Evolutionary conservation across 2,888 invertebrate species (phyloP), one percentile per base, ranked within the genome.

Genomic region (Parelbella ahira): DNA sequence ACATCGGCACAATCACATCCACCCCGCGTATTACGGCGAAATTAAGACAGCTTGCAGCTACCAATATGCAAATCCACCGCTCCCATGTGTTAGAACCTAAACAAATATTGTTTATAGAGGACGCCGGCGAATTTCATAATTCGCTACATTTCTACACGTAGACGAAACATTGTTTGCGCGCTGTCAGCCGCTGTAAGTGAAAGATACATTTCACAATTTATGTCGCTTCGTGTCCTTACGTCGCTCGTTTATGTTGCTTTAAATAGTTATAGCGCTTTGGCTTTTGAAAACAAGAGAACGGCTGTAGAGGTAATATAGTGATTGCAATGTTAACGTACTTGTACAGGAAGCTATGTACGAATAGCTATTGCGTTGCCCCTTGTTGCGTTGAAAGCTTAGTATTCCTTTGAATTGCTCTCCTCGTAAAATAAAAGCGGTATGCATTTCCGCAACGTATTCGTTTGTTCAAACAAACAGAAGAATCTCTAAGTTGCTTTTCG

Each of bases 21-120:
- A 27, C 41, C 41, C 39, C 20, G 62, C 73, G 66, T 66, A 73
- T 81, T 80, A 80, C 69, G 63, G 50, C 60, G 54, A 81, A 84
- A 86, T 84, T 83, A 84, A 84, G 86, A 83, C 79, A 79, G 79
- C 76, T 76, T 77, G 77, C 70, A 50, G 66, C 68, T 65, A 65
- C 76, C 73, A 77, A 79, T 81, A 86, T 86, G 86, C 83, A 83
- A 84, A 84, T 82, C 60, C 50, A 42, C 50, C 51, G 59, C 56
- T 49, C 47, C 49, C 51, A 51, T 55, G 54, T 42, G 33, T 33
- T 41, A 56, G 58, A 58, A 60, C 71, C 71, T 72, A 72, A 71
- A 68, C 68, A 74, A 72, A 74, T 68, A 74, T 71, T 65, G 66
- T 60, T 61, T 60, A 56, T 63, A 69, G 63, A 36, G 36, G 34